Evolutionary conservation across 1,140 invertebrate species (phyloP).

Genomic region (Aleiodes sp.): DNA sequence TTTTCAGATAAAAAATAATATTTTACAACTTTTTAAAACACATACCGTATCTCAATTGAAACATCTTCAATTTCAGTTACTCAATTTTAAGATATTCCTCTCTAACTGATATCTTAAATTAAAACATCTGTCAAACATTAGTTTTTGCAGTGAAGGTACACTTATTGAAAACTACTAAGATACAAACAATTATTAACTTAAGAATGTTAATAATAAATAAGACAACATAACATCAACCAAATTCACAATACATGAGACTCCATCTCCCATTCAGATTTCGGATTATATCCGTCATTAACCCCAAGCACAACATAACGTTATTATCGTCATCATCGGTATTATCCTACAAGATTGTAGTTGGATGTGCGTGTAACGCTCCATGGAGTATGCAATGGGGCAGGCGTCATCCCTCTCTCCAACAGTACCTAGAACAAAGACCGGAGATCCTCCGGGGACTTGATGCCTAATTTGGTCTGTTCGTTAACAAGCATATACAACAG

Average conservation of each 20-base stretch:
- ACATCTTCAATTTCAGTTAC: too few species aligned
- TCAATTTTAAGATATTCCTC: too few species aligned
- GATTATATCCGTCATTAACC: slow-evolving; percentile 4
- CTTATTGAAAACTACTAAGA: too few species aligned
- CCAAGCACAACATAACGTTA: slow-evolving; percentile 14
- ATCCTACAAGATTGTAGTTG: background rate
- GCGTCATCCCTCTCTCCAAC: slow-evolving; percentile 5
- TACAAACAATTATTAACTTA: too few species aligned
- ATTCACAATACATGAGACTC: background rate
- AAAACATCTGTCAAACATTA: too few species aligned
- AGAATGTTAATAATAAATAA: too few species aligned
- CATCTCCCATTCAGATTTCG: background rate
- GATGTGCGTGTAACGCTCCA: background rate
- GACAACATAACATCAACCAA: background rate
- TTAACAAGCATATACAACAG: slow-evolving; percentile 21
- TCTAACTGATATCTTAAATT: too few species aligned
- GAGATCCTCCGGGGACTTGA: slow-evolving; percentile 10
- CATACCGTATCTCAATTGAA: too few species aligned
- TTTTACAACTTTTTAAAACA: too few species aligned
- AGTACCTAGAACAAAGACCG: background rate
- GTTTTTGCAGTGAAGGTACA: too few species aligned
- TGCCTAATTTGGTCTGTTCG: slow-evolving; percentile 17
- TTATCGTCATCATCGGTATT: slow-evolving; percentile 11
- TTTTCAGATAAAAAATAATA: too few species aligned
- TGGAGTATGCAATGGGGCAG: background rate